Percentiles rank a stretch among this genome's conserved stretches.
Evolutionary conservation across 2,797 vertebrate genomes (phyloP).

Genomic region (Pseudomugil tenellus): DNA sequence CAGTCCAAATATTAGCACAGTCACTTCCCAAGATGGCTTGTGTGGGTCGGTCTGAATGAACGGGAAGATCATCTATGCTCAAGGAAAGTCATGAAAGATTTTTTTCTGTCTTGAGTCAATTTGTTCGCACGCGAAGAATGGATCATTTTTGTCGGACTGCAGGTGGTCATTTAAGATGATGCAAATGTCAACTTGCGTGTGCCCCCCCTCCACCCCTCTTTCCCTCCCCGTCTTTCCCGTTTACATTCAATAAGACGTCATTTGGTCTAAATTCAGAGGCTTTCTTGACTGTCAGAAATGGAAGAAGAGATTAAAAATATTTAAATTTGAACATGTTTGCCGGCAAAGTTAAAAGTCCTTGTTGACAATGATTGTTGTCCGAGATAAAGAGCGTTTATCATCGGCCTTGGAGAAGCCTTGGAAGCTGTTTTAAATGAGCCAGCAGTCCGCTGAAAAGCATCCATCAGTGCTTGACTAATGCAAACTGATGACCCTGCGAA

Average conservation of each 20-base stretch:
- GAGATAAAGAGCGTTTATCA: conserved; percentile 60
- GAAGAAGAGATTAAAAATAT: conserved; percentile 31
- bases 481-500: conserved; percentile 47
- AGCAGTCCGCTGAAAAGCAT: conserved; percentile 49
- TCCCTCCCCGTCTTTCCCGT: neutral
- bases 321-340: conserved; percentile 36
- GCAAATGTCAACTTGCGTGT: neutral
- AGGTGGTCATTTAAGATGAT: neutral
- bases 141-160: neutral
- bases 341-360: conserved; percentile 59
- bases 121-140: conserved; percentile 1
- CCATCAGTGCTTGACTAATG: conserved; percentile 51
- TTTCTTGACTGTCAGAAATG: conserved; percentile 20
- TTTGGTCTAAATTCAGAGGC: conserved; percentile 8
- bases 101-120: conserved; percentile 22
- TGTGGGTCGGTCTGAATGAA: conserved; percentile 54
- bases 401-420: conserved; percentile 67
- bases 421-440: conserved; percentile 53
- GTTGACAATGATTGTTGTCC: conserved; percentile 55
- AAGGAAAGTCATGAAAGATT: neutral
- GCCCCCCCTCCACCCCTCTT: neutral
- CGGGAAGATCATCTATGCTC: conserved; percentile 21
- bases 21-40: conserved; percentile 54
- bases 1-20: conserved; percentile 72
- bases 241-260: conserved; percentile 17